Evolutionary conservation across 1,140 invertebrate genomes (phyloP).

Genomic region (Psix sp.): DNA sequence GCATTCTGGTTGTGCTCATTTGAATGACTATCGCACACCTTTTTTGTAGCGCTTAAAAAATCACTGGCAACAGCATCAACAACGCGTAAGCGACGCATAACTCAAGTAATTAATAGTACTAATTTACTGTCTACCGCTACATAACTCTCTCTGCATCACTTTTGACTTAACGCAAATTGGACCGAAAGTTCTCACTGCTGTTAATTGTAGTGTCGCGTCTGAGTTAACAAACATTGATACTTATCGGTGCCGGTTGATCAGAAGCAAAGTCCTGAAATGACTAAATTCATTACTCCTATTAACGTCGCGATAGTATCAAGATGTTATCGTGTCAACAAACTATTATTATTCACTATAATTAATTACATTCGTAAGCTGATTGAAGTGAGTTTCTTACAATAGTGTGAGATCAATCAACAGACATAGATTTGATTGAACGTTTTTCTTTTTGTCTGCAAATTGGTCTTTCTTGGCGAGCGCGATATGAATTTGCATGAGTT

Average conservation of each 20-base stretch:
- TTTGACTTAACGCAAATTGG: slow-evolving; percentile 26
- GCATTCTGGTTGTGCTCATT: slow-evolving; percentile 12
- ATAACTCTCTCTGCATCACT: slow-evolving; percentile 27
- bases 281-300: slow-evolving; percentile 50
- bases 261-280: slow-evolving; percentile 19
- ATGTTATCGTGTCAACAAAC: slow-evolving; percentile 42
- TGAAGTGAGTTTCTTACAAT: too few relatives aligned
- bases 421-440: too few relatives aligned
- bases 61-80: slow-evolving; percentile 1
- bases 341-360: slow-evolving; percentile 35
- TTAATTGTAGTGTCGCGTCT: slow-evolving; percentile 17
- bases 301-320: slow-evolving; percentile 29
- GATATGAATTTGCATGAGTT: slow-evolving; percentile 53
- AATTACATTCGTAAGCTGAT: slow-evolving; percentile 39
- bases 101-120: slow-evolving; percentile 38
- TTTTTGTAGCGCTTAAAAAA: slow-evolving; percentile 11
- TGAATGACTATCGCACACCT: slow-evolving; percentile 20
- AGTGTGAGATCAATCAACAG: too few relatives aligned
- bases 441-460: too few relatives aligned
- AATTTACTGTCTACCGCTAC: slow-evolving; percentile 27
- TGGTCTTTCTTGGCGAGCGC: slow-evolving; percentile 20
- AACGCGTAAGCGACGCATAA: slow-evolving; percentile 5
- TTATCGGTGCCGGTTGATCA: slow-evolving; percentile 15
- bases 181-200: slow-evolving; percentile 20
- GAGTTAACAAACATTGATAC: slow-evolving; percentile 24